Evolutionary conservation across 2,797 vertebrate species (phyloP).

Genomic region (Acipenser oxyrinchus): DNA sequence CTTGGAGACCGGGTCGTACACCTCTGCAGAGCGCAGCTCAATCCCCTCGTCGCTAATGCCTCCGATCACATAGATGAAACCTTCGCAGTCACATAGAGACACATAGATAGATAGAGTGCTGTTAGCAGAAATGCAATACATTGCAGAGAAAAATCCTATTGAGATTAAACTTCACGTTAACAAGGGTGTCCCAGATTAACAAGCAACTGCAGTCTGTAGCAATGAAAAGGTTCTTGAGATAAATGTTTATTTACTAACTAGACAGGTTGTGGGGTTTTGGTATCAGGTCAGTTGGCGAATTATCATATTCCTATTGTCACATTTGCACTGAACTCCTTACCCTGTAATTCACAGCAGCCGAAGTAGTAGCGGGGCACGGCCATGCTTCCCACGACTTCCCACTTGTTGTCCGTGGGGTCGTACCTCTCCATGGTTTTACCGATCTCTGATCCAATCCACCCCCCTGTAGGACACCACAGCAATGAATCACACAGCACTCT

Average conservation of each 20-base stretch:
- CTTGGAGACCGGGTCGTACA: constrained; percentile 82
- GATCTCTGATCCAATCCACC: constrained; percentile 93
- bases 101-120: not conserved
- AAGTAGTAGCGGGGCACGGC: constrained; percentile 86
- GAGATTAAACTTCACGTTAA: no score
- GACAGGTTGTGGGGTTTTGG: no score
- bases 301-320: no score
- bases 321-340: constrained; percentile 42
- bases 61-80: constrained; percentile 87
- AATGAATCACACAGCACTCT: not conserved
- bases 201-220: no score
- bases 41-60: constrained; percentile 85
- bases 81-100: constrained; percentile 38
- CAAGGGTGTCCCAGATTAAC: no score
- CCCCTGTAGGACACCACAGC: constrained; percentile 55
- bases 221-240: no score
- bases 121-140: not conserved
- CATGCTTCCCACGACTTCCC: constrained; percentile 91
- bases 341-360: constrained; percentile 94
- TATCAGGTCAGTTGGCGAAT: no score
- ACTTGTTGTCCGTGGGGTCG: constrained; percentile 89
- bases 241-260: no score
- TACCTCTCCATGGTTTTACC: constrained; percentile 94
- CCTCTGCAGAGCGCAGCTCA: constrained; percentile 83
- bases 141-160: no score